Conservation (phyloP, 2,888 invertebrate species). For the Alitta virens region DNA sequence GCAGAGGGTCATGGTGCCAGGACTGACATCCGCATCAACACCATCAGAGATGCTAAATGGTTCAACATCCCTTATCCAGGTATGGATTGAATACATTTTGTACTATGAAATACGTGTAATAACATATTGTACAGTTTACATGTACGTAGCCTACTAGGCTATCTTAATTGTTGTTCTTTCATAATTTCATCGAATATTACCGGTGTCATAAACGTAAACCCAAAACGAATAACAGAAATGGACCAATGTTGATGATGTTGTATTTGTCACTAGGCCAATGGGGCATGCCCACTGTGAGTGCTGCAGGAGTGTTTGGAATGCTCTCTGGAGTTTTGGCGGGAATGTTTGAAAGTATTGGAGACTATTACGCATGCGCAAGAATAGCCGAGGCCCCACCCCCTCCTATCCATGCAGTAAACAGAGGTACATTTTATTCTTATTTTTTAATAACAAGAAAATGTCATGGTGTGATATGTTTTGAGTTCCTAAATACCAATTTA, state of each 20-base stretch:
- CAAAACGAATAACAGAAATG: too few species aligned
- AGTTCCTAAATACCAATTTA: too few species aligned
- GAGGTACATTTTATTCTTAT: conserved; percentile 53
- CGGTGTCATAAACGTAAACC: too few species aligned
- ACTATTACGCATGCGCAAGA: conserved; percentile 84
- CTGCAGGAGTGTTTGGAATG: conserved; percentile 47
- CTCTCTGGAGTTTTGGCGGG: conserved; percentile 46
- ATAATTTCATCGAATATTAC: too few species aligned
- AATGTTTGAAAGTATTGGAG: conserved; percentile 66
- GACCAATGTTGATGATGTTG: too few species aligned
- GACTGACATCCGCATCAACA: conserved; percentile 27
- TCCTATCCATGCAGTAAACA: conserved; percentile 81
- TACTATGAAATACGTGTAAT: too few species aligned
- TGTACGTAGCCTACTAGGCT: too few species aligned
- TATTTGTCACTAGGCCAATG: conserved; percentile 53
- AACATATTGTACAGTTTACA: too few species aligned
- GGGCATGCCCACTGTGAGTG: conserved; percentile 48
- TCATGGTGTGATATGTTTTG: too few species aligned
- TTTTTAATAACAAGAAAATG: too few species aligned
- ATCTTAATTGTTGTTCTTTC: too few species aligned
- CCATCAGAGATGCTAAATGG: conserved; percentile 30
- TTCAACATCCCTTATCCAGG: conserved; percentile 62
- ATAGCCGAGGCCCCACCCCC: conserved; percentile 74
- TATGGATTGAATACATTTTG: too few species aligned
- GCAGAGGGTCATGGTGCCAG: conserved; percentile 27